A percentile compares a stretch with the other conserved stretches of the same genome.
phyloP scores from a whole-genome alignment of 1,140 invertebrate species.

The Teleogryllus occipitalis region DNA sequence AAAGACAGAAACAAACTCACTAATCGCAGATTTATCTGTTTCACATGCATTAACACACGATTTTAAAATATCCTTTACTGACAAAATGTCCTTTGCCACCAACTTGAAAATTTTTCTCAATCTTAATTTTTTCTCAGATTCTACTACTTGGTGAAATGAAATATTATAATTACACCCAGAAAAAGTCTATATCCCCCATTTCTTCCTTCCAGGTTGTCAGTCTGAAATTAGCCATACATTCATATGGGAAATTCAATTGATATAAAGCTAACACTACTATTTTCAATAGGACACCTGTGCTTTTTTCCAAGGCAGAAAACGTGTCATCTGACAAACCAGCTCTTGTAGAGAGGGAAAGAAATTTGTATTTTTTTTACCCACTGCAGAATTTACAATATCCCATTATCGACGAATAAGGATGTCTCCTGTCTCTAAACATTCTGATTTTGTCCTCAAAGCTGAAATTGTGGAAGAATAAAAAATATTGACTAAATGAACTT shows the following conservation, averaged over 20 bases:
- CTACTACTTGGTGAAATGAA: not conserved
- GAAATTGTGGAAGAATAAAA: too few species aligned
- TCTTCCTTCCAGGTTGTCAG: not conserved
- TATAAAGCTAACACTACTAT: not conserved
- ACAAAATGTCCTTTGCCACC: not conserved
- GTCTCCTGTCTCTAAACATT: too few species aligned
- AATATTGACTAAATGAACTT: too few species aligned
- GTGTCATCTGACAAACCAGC: not conserved
- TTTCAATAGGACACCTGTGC: not conserved
- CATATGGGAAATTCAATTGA: not conserved
- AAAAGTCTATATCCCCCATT: not conserved
- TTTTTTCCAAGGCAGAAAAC: not conserved
- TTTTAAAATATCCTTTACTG: not conserved
- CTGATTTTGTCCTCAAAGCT: too few species aligned
- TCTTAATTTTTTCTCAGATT: not conserved
- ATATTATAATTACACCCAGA: not conserved
- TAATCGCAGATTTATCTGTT: not conserved
- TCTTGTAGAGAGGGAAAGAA: not conserved
- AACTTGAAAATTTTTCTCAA: not conserved
- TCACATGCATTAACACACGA: not conserved
- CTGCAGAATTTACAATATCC: not conserved
- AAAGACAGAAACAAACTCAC: not conserved
- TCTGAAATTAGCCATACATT: not conserved
- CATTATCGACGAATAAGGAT: too few species aligned
- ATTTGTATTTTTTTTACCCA: not conserved